Conservation (phyloP, 2,113 vertebrate genomes). For the Lamprologus speciosus region DNA sequence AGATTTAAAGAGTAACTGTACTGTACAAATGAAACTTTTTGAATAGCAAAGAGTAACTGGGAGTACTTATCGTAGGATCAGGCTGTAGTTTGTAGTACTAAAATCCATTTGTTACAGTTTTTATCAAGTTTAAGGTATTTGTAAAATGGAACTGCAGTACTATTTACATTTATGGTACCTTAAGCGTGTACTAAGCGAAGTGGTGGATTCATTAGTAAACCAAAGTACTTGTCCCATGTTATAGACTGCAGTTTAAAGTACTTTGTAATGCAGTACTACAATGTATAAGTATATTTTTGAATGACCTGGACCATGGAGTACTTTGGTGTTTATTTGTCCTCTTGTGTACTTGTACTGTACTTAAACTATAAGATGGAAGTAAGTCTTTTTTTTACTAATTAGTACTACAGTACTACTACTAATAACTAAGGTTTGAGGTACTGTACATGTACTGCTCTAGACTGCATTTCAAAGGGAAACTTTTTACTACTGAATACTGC, state of each 20-base stretch:
- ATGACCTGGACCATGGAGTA: not conserved
- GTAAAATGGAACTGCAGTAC: not conserved
- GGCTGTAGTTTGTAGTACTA: not conserved
- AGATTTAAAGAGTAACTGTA: not conserved
- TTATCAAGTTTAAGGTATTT: not conserved
- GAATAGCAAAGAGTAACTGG: not conserved
- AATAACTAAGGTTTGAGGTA: not conserved
- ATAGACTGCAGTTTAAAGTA: not conserved
- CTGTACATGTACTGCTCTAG: not conserved
- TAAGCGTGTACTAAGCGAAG: not conserved
- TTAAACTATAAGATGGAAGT: not conserved
- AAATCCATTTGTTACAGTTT: not conserved
- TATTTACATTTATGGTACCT: not conserved
- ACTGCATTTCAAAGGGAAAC: not conserved
- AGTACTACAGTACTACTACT: not conserved
- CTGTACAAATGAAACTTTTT: not conserved
- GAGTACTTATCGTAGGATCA: not conserved
- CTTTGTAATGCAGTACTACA: not conserved
- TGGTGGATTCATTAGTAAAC: not conserved
- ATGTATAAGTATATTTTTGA: not conserved
- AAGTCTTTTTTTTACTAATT: not conserved
- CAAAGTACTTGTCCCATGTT: not conserved
- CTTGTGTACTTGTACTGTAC: not conserved
- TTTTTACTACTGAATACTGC: not conserved
- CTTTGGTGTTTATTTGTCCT: not conserved